A percentile compares a stretch with the other conserved stretches of the same genome.
Conservation (phyloP, 23 tunicate genomes). For the Trididemnum clinides region DNA sequence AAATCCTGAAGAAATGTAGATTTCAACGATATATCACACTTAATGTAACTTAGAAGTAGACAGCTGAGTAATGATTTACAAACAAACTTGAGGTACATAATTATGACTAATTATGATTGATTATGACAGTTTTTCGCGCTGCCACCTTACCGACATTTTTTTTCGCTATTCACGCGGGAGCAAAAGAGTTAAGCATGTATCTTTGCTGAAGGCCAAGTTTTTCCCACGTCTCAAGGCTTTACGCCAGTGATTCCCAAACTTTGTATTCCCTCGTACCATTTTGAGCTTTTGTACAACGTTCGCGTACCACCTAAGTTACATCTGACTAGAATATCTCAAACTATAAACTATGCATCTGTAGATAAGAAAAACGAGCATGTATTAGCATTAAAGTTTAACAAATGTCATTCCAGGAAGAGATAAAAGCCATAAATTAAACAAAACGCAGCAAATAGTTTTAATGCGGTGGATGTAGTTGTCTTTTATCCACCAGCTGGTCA, state of each 20-base stretch:
- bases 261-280: constrained; percentile 55
- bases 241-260: constrained; percentile 57
- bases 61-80: no score
- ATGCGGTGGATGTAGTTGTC: constrained; percentile 65
- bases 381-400: constrained; percentile 28
- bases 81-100: no score
- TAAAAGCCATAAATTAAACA: constrained; percentile 30
- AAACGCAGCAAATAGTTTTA: constrained; percentile 46
- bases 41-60: no score
- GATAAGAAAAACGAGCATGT: constrained; percentile 1
- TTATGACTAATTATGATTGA: no score
- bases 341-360: constrained; percentile 11
- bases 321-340: neutral
- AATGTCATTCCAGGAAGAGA: constrained; percentile 14
- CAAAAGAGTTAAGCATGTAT: no score
- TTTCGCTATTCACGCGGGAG: no score
- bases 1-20: no score
- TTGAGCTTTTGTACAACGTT: constrained; percentile 44
- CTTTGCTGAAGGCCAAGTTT: no score
- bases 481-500: constrained; percentile 62
- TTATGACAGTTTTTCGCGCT: no score
- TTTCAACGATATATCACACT: no score
- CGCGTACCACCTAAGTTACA: constrained; percentile 54
- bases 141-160: no score
- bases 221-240: no score